Evolutionary conservation across 2,797 vertebrate genomes (phyloP), one percentile per base, ranked within the genome.

Genomic region (Spondyliosoma cantharus): DNA sequence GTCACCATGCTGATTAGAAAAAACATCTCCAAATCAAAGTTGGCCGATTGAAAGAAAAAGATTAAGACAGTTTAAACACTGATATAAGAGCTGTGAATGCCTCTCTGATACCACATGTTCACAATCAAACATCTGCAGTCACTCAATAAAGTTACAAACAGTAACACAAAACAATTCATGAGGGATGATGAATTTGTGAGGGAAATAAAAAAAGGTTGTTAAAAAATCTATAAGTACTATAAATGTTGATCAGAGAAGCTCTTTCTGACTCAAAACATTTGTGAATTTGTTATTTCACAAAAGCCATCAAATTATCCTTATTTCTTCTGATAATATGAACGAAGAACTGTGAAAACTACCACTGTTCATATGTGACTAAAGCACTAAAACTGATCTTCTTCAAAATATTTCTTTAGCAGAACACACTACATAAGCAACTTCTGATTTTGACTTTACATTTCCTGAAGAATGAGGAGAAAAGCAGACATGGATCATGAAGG

Each of bases 1-100:
- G 19, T 22, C 12, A 25, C 17, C 20, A 25, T 50, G 9, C 42
- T 17, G 4, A 2, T 37, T 11, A 68, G 48, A 49, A 42, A 65
- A 6, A 43, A 5, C 25, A 24, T 24, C 27, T 52, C 20, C 32
- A 19, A 14, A 49, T 56, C n/a, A 56, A n/a, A 74, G 5, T 29
- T 65, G 50, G 20, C 14, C 7, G 0, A 37, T n/a, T 17, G 5
- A 49, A 66, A 71, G 13, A 1, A 17, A 60, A 58, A 43, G 42
- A 52, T 81, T 57, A 48, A 61, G n/a, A 17, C 5, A 25, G 60
- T 62, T 59, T 25, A 59, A 60, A 43, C 56, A 27, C 24, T 65
- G 22, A 42, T 53, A 60, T 42, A 53, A 54, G 45, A 48, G 19
- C 25, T 27, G 12, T 5, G 7, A 69, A 14, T 19, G 11, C 12